These are phyloP conservation scores for Mesorhabditis belari DNA, from an alignment of 2,888 invertebrate genomes.

Conservation along the genomic window DNA sequence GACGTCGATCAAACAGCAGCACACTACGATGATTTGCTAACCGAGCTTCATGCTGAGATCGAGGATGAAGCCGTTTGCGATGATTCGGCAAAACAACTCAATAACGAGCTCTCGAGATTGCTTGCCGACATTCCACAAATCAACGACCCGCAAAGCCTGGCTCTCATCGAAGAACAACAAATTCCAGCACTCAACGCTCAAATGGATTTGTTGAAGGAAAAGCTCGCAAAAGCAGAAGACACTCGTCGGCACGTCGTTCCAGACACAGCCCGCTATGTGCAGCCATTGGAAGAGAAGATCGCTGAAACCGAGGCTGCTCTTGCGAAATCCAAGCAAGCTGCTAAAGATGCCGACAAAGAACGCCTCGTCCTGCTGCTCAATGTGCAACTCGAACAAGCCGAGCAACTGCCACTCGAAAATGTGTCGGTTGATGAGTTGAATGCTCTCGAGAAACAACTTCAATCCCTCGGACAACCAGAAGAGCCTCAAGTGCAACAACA, in stretches of 20 bases:
- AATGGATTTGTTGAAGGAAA: conserved; percentile 4
- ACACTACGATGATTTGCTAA: conserved; percentile 29
- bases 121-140: conserved; percentile 11
- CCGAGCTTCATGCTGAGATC: conserved; percentile 19
- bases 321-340: conserved; percentile 14
- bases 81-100: conserved; percentile 25
- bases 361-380: conserved; percentile 15
- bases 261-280: conserved; percentile 4
- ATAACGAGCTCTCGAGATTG: conserved; percentile 15
- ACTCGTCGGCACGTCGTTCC: neutral
- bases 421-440: conserved; percentile 13
- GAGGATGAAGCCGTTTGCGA: conserved; percentile 23
- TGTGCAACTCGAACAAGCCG: conserved; percentile 19
- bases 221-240: neutral
- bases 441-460: conserved; percentile 7
- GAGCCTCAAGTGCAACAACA: conserved; percentile 2
- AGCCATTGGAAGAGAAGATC: conserved; percentile 16
- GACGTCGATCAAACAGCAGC: conserved; percentile 35
- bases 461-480: neutral
- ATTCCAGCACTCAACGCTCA: neutral
- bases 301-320: conserved; percentile 16
- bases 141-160: conserved; percentile 5
- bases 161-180: neutral
- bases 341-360: conserved; percentile 19
- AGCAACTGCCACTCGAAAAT: conserved; percentile 16